Evolutionary conservation across 2,797 vertebrate genomes (phyloP).

Genomic region (Danio kyathit): DNA sequence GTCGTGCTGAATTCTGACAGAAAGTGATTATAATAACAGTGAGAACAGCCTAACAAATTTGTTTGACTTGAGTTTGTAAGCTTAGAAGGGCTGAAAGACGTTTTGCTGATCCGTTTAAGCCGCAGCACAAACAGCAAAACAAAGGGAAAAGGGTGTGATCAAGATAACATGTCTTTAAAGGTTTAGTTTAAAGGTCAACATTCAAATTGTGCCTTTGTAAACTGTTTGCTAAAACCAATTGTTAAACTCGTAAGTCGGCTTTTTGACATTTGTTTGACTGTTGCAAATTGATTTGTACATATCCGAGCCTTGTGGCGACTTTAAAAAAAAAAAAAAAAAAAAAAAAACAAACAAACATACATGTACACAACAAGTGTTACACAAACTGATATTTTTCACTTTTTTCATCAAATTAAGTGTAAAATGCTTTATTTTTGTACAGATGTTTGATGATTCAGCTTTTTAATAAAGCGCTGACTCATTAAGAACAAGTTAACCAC

Average conservation of each 20-base stretch:
- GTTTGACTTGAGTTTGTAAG: background rate
- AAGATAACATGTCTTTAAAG: background rate
- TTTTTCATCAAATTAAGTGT: no score
- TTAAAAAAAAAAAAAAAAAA: no score
- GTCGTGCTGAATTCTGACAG: background rate
- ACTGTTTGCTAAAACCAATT: background rate
- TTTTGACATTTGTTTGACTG: background rate
- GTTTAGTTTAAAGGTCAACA: background rate
- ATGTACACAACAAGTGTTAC: no score
- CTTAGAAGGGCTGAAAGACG: background rate
- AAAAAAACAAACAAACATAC: no score
- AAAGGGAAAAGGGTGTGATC: background rate
- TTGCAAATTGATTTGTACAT: background rate
- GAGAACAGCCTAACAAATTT: background rate
- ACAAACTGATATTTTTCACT: no score
- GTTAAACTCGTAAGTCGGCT: background rate
- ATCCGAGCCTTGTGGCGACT: no score
- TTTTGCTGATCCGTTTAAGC: background rate
- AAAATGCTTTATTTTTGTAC: no score
- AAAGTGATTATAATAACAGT: conserved; percentile 2
- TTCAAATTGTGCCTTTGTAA: background rate
- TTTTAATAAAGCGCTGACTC: no score
- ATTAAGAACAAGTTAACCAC: no score
- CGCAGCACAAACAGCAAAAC: background rate
- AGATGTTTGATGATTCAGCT: no score